phyloP scores from a whole-genome alignment of 2,888 invertebrate genomes.

The Tipula lateralis region DNA sequence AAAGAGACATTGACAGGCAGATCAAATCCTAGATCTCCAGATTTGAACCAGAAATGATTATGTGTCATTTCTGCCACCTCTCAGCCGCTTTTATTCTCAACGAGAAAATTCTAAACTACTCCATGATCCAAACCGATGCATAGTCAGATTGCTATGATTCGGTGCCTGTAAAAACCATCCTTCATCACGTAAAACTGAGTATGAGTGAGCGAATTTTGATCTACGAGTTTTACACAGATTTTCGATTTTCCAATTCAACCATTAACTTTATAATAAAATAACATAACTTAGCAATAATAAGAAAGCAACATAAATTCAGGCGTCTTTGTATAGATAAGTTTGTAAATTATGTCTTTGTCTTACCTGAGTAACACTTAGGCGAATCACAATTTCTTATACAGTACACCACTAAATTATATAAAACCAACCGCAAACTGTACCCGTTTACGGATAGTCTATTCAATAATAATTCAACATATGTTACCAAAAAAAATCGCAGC shows the following conservation, averaged over 20 bases:
- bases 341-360: neutral
- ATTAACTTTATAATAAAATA: neutral
- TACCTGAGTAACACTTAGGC: neutral
- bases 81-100: no score
- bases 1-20: no score
- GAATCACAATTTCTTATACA: neutral
- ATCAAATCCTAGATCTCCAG: no score
- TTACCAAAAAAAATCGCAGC: neutral
- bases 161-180: no score
- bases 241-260: neutral
- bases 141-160: no score
- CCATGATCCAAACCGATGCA: no score
- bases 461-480: neutral
- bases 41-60: no score
- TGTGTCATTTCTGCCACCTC: no score
- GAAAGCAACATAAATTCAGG: neutral
- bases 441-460: neutral
- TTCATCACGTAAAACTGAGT: no score
- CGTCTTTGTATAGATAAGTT: neutral
- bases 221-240: no score
- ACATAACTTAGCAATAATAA: neutral
- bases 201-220: no score
- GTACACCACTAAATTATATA: neutral
- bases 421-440: neutral
- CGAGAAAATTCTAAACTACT: no score